Base-by-base conservation (phyloP, 53 echinoderm and acorn worm species). In the Temnopleurus reevesii region DNA sequence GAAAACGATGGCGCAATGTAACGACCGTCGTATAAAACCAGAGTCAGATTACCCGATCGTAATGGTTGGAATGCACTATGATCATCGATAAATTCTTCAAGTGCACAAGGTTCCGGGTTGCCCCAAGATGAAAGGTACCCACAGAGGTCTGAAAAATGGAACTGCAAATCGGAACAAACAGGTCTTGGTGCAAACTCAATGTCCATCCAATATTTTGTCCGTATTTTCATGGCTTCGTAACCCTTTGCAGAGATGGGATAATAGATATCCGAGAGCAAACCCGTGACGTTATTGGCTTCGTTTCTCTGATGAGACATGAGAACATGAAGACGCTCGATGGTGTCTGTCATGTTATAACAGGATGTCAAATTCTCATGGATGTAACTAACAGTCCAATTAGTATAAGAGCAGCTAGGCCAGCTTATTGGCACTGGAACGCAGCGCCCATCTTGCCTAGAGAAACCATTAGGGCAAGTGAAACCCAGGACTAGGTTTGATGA, bases 21-120 rank as follows among this genome's bases (percentile, higher is more conserved):
- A 24, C 36, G n/a, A 56, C 23, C 58, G 31, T 19, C 38, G 41
- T 57, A 56, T 33, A 31, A 30, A 36, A 83, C 55, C 57, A 83
- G 21, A 17, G 83, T 83, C 23, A 56, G 57, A 83, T 83, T 83
- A 27, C 53, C 58, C 19, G 57, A 55, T 55, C 38, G 83, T 33
- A 83, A 15, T 24, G 83, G 83, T 23, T 83, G 83, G 53, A 83
- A 83, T 1, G 18, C 29, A 15, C 18, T 83, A 33, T 83, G 38
- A 24, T 54, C 36, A 24, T 54, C 83, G 53, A 35, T 1, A 57
- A 83, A 83, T 83, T 51, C 55, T n/a, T 53, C 56, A 83, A 38
- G 31, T 36, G 49, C 30, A 36, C 83, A 83, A 1, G 24, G 3
- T 26, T 55, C 36, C 33, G 38, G 9, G 41, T 57, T 36, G 36